Percentiles rank a stretch among this genome's conserved stretches.
phyloP scores from a whole-genome alignment of 2,113 vertebrate genomes.

The Protobothrops mucrosquamatus region DNA sequence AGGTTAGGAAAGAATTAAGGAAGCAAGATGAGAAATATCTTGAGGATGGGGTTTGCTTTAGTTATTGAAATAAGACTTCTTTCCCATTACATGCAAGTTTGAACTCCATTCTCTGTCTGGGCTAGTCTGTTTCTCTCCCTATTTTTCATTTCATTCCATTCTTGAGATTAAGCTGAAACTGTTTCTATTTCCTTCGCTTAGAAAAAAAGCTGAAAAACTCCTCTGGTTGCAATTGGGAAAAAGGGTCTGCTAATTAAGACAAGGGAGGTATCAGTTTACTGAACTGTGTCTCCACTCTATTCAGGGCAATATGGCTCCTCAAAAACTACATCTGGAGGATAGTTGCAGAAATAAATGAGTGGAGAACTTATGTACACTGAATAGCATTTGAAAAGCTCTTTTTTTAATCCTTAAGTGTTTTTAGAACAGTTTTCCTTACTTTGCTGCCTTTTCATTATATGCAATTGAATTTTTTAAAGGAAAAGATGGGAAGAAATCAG shows the following conservation, averaged over 20 bases:
- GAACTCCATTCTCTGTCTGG: background rate
- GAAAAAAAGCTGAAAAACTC: background rate
- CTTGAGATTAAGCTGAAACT: background rate
- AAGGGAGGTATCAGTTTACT: background rate
- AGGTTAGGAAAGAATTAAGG: background rate
- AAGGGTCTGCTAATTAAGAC: background rate
- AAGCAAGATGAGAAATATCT: background rate
- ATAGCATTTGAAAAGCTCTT: background rate
- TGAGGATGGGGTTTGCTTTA: background rate
- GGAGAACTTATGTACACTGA: no score
- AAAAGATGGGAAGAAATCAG: background rate
- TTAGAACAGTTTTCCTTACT: constrained; percentile 16
- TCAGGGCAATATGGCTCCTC: background rate
- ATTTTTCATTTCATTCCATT: background rate
- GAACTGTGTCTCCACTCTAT: background rate
- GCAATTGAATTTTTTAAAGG: constrained; percentile 19
- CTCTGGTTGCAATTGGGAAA: background rate
- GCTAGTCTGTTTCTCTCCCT: background rate
- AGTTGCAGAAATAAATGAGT: background rate
- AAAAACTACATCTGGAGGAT: background rate
- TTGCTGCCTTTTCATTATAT: constrained; percentile 28
- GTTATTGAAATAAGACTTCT: background rate
- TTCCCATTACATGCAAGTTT: background rate
- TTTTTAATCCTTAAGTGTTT: background rate
- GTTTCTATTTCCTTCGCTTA: background rate